These are phyloP conservation scores for Hystrix cristata DNA, from an alignment of 2,113 vertebrate species.

Conservation along the genomic window DNA sequence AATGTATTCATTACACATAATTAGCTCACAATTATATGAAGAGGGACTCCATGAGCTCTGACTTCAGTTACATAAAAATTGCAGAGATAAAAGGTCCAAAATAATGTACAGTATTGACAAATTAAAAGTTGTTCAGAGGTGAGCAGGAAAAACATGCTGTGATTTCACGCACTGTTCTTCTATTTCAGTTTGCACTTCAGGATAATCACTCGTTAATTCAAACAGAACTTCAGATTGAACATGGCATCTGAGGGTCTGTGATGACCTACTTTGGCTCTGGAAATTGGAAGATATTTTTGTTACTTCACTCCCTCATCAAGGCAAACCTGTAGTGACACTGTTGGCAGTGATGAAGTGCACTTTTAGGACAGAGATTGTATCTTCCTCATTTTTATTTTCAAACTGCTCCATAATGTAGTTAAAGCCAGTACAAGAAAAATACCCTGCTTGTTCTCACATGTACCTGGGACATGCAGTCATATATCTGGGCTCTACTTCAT, in stretches of 20 bases:
- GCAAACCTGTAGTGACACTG: conserved; percentile 9
- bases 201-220: not conserved
- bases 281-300: conserved; percentile 30
- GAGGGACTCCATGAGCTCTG: not conserved
- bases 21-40: not conserved
- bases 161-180: not conserved
- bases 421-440: conserved; percentile 25
- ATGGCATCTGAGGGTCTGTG: not conserved
- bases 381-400: conserved; percentile 31
- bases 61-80: not conserved
- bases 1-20: not conserved
- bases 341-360: not conserved
- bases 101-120: not conserved
- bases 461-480: not conserved
- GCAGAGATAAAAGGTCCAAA: not conserved
- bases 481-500: not conserved
- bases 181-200: not conserved
- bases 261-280: not conserved
- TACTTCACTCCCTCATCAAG: not conserved
- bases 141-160: not conserved
- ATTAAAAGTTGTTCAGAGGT: not conserved
- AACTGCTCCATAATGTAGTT: not conserved
- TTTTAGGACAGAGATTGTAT: not conserved
- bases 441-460: not conserved
- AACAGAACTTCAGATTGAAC: not conserved